Evolutionary conservation across 1,140 invertebrate species (phyloP).

Genomic region (Drosophila santomea): DNA sequence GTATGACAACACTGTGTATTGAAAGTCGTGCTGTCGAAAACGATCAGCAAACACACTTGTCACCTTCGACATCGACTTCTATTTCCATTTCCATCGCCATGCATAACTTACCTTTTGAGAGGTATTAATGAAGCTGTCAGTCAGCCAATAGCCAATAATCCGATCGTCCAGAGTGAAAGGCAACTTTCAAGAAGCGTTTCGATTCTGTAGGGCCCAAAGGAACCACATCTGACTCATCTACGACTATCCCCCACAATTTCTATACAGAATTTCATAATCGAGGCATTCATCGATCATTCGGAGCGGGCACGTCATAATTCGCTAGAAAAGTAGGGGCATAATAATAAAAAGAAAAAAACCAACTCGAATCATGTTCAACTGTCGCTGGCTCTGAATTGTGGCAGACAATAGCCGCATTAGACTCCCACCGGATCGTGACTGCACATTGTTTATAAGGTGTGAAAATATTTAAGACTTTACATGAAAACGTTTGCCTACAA

Average conservation of each 20-base stretch:
- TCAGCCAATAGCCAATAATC: constrained; percentile 58
- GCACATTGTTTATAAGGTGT: constrained; percentile 84
- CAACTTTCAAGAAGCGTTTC: constrained; percentile 28
- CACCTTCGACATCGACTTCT: constrained; percentile 61
- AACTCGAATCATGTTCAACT: constrained; percentile 58
- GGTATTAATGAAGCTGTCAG: constrained; percentile 81
- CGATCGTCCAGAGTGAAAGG: constrained; percentile 53
- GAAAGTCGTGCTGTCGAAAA: constrained; percentile 72
- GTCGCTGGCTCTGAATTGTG: constrained; percentile 69
- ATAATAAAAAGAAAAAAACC: constrained; percentile 39
- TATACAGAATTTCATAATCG: constrained; percentile 50
- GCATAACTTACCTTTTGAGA: constrained; percentile 40
- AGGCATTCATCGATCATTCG: constrained; percentile 75
- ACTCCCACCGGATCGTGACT: constrained; percentile 69
- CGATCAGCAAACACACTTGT: constrained; percentile 80
- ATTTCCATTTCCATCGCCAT: constrained; percentile 43
- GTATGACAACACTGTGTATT: constrained; percentile 25
- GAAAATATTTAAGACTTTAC: constrained; percentile 84
- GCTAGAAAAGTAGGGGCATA: constrained; percentile 65
- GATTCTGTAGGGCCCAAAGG: neutral
- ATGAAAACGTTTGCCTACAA: constrained; percentile 81
- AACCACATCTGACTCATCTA: constrained; percentile 63
- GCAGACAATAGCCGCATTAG: constrained; percentile 74
- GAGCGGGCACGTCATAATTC: constrained; percentile 73
- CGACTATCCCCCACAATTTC: constrained; percentile 22